Evolutionary conservation across 2,888 invertebrate genomes (phyloP).

Genomic region (Augochlorella aurata): DNA sequence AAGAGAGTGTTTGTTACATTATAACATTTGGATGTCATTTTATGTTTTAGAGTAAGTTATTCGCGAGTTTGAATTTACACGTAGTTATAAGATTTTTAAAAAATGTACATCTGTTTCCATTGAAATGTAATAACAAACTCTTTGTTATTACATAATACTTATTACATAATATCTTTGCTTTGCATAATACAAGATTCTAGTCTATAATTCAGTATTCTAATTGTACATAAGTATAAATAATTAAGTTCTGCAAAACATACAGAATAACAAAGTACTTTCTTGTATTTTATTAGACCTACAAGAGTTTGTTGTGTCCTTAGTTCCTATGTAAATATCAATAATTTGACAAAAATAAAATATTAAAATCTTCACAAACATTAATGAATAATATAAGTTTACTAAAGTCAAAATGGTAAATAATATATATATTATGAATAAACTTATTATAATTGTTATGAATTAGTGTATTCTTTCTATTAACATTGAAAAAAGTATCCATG

Average conservation of each 20-base stretch:
- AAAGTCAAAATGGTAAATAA: not conserved
- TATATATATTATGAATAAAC: slow-evolving; percentile 4
- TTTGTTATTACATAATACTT: no score
- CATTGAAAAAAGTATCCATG: not conserved
- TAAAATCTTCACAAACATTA: slow-evolving; percentile 32
- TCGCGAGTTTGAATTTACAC: not conserved
- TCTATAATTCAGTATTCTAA: slow-evolving; percentile 43
- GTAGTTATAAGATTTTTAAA: slow-evolving; percentile 8
- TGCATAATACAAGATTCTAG: slow-evolving; percentile 30
- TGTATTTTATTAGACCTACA: slow-evolving; percentile 5
- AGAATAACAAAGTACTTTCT: slow-evolving; percentile 30
- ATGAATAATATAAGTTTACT: slow-evolving; percentile 19
- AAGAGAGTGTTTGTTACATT: slow-evolving; percentile 12
- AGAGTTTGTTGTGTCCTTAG: slow-evolving; percentile 4
- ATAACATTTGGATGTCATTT: slow-evolving; percentile 17
- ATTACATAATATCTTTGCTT: not conserved
- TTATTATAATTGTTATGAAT: slow-evolving; percentile 3
- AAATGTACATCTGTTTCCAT: slow-evolving; percentile 5
- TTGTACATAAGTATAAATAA: not conserved
- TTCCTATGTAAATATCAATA: slow-evolving; percentile 22
- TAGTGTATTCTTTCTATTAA: not conserved
- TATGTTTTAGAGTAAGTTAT: slow-evolving; percentile 17
- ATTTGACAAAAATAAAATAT: slow-evolving; percentile 14
- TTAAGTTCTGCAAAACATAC: slow-evolving; percentile 16
- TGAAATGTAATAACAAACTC: slow-evolving; percentile 4